Evolutionary conservation across 2,888 invertebrate genomes (phyloP), one percentile per base, ranked within the genome.

Genomic region (Salpingus planirostris): DNA sequence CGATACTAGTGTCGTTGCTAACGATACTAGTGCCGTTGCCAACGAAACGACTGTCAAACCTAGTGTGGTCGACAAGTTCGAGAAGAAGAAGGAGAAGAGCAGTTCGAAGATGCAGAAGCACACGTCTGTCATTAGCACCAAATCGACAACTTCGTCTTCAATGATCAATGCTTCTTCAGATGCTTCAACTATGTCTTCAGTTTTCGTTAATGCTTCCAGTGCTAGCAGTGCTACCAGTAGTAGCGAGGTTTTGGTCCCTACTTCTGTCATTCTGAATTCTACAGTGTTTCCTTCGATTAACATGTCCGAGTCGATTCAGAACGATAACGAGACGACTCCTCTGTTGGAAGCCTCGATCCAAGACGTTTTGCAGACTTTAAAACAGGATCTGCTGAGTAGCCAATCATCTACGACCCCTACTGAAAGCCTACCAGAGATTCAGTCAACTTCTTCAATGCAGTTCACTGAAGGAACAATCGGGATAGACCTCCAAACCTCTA

Each of bases 281-380:
- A 24, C 26, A 15, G 10, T 10, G n/a, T 6, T 10, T 7, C 10
- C n/a, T 7, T 7, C n/a, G 10, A 29, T 6, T 13, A 25, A 7
- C 3, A 24, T 21, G n/a, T 27, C 13, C 14, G n/a, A 24, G 13
- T n/a, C 44, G 4, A 32, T 45, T 48, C n/a, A n/a, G n/a, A n/a
- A n/a, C n/a, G n/a, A n/a, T n/a, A n/a, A 44, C 8, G 55, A 56
- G 38, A 52, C 54, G 3, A 56, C 55, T 8, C 60, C 64, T 5
- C 41, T 56, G 13, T 40, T 68, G 12, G 67, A 68, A 45, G 62
- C 67, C 1, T 68, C 68, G 3, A 63, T 67, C 31, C 54, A 58
- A 38, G 66, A 66, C 34, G 50, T 61, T 15, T n/a, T 50, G n/a
- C 50, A 52, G 24, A 55, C 52, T 3, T 35, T 49, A 11, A 56